Conservation (phyloP, 2,888 invertebrate species). For the Ischnura elegans region DNA sequence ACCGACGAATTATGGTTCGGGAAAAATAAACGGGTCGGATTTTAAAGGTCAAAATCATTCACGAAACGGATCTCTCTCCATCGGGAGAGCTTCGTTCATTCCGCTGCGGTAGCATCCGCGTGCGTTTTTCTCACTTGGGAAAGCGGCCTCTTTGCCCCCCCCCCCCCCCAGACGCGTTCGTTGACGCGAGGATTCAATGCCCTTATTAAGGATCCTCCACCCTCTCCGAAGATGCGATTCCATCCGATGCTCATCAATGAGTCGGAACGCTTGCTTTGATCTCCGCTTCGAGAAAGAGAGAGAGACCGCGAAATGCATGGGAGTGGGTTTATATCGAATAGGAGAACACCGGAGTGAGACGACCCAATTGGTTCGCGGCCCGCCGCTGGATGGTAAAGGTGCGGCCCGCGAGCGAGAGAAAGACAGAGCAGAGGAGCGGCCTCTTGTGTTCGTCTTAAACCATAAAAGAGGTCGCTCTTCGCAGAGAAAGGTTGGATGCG, state of each 20-base stretch:
- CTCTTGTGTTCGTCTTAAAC: neutral
- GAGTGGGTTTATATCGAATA: too few species aligned
- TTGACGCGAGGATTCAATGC: neutral
- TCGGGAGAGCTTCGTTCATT: neutral
- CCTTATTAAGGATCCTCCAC: neutral
- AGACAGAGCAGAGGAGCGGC: neutral
- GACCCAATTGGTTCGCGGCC: constrained; percentile 7
- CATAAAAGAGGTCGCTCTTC: neutral
- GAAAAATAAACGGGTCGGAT: too few species aligned
- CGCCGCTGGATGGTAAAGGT: neutral
- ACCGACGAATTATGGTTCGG: too few species aligned
- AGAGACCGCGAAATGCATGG: neutral
- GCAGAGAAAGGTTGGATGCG: neutral
- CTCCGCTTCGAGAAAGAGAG: neutral
- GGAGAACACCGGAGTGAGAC: neutral
- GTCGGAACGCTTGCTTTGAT: neutral
- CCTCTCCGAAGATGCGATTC: neutral
- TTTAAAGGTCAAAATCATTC: too few species aligned
- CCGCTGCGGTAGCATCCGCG: neutral
- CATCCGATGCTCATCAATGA: neutral
- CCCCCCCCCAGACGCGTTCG: neutral
- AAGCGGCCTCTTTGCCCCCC: neutral
- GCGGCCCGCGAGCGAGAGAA: neutral
- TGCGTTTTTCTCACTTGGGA: neutral
- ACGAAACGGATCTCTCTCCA: neutral